Evolutionary conservation across 92 coral and sea anemone species (phyloP), one percentile per base, ranked within the genome.

Genomic region (Porites divaricata): DNA sequence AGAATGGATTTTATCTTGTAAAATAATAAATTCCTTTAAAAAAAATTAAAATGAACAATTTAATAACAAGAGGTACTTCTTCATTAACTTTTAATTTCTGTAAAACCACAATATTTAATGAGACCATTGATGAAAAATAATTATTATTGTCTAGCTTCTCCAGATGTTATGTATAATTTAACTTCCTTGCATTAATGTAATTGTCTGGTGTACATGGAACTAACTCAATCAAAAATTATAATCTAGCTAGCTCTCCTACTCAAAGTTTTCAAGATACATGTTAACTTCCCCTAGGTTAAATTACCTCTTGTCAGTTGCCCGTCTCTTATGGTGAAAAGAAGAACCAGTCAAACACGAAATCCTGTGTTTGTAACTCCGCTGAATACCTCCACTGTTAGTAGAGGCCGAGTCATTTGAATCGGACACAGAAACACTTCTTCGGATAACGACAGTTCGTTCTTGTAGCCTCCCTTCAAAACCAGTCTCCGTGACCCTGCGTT

Each of bases 281-380:
- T 54, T 15, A 54, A 12, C 14, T 22, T 20, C 52, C 17, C 35
- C 4, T 21, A 2, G 41, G 35, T 17, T 21, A 56, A 23, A 66
- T 88, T 81, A 94, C 98, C 98, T 92, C 84, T 94, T 94, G 78
- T 94, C 98, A 53, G 83, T 88, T 63, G 91, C 86, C 70, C 88
- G 86, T 67, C 91, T 92, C 65, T 89, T 83, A 56, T 81, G 82
- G 49, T 86, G 89, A 83, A 92, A 92, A 9, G 91, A 90, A 9
- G 93, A 78, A 14, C 95, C 93, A 64, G 87, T 66, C 50, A 94
- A 65, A 58, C 88, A 77, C 4, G 89, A 86, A 19, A 94, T 79
- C 35, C 88, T 81, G 59, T 88, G 89, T 67, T 91, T 91, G 65
- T 77, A 14, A 4, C 85, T 70, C 11, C 57, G 78, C 19, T 66